Evolutionary conservation across 2,113 vertebrate genomes (phyloP).

Genomic region (Cryptoleucopteryx plumbea): DNA sequence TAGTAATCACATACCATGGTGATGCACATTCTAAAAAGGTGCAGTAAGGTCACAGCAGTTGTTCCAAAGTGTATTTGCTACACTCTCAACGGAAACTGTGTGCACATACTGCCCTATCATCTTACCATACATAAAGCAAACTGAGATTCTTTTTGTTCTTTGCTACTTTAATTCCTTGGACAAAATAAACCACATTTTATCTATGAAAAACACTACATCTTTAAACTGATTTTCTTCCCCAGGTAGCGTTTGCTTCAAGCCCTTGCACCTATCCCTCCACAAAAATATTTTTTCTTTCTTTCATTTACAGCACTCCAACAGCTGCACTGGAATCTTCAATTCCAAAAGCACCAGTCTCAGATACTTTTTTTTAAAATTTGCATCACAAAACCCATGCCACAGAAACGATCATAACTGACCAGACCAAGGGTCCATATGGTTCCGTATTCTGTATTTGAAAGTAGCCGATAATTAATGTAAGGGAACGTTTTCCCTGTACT

Average conservation of each 20-base stretch:
- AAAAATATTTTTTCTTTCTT: background rate
- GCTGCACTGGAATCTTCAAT: background rate
- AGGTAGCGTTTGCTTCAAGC: background rate
- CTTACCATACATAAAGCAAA: background rate
- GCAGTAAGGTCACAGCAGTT: background rate
- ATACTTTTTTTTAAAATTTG: background rate
- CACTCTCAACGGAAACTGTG: background rate
- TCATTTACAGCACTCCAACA: background rate
- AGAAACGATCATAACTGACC: background rate
- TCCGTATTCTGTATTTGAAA: background rate
- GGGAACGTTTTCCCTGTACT: background rate
- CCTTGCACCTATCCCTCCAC: background rate
- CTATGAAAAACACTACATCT: background rate
- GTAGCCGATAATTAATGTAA: background rate
- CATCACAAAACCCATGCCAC: background rate
- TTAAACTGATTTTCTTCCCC: background rate
- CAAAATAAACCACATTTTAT: background rate
- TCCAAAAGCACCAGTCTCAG: background rate
- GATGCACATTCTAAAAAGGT: background rate
- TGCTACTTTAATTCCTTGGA: background rate
- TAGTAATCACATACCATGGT: background rate
- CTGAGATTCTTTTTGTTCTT: background rate
- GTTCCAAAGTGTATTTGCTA: background rate
- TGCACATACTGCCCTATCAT: background rate
- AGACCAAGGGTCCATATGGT: background rate